Evolutionary conservation across 1,140 invertebrate species (phyloP).

Genomic region (Brachionus plicatilis): DNA sequence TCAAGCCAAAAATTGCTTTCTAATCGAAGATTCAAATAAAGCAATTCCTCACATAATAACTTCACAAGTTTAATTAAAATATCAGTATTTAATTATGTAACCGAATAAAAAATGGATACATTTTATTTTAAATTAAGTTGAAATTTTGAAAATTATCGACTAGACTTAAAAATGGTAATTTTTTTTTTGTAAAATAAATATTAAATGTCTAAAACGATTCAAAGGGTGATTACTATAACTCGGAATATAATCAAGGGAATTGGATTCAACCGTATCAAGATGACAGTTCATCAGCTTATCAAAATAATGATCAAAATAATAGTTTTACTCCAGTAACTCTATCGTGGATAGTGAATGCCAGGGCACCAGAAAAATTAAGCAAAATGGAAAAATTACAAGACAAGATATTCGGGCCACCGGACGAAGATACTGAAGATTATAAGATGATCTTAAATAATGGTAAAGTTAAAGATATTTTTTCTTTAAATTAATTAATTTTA

Average conservation of each 20-base stretch:
- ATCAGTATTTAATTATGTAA: background rate
- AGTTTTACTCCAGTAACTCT: background rate
- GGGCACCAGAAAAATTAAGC: constrained; percentile 1
- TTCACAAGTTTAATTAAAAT: background rate
- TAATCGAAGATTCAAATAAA: background rate
- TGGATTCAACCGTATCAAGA: constrained; percentile 7
- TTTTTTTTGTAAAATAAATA: background rate
- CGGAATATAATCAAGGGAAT: background rate
- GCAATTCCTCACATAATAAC: background rate
- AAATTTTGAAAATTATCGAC: background rate
- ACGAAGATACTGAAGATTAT: background rate
- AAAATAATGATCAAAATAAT: background rate
- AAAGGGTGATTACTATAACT: background rate
- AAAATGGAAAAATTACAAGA: background rate
- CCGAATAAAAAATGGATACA: background rate
- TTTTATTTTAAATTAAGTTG: background rate
- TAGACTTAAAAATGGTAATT: background rate
- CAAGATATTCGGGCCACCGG: background rate
- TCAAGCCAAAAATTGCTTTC: background rate
- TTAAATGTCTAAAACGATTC: background rate
- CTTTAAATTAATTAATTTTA: background rate
- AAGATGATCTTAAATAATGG: background rate
- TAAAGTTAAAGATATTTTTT: background rate
- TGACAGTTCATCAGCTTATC: background rate
- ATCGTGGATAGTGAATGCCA: constrained; percentile 13